Evolutionary conservation across 2,797 vertebrate species (phyloP).

Genomic region (Sebastolobus altivelis): DNA sequence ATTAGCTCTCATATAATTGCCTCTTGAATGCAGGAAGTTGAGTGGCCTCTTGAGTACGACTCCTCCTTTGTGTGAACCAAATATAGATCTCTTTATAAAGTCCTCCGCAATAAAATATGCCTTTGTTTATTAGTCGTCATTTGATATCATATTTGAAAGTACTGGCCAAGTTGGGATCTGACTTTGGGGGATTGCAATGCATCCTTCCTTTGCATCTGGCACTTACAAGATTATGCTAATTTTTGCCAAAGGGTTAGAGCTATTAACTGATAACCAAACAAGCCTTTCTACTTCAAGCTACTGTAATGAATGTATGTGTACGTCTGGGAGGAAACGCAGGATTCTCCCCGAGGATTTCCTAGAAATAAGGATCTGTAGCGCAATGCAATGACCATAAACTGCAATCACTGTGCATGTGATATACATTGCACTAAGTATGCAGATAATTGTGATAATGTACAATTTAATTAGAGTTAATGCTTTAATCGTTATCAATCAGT

Average conservation of each 20-base stretch:
- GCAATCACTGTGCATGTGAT: background rate
- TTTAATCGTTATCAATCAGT: background rate
- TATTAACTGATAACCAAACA: conserved; percentile 49
- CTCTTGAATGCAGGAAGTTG: conserved; percentile 45
- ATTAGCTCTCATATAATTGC: conserved; percentile 63
- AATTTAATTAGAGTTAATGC: background rate
- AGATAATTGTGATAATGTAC: background rate
- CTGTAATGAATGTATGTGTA: conserved; percentile 20
- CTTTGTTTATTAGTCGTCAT: conserved; percentile 45
- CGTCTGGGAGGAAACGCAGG: background rate
- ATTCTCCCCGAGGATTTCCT: background rate
- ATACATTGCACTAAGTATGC: background rate
- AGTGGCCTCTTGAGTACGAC: conserved; percentile 51
- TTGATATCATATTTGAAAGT: conserved; percentile 32
- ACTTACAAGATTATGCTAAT: conserved; percentile 41
- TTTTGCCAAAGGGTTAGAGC: conserved; percentile 21
- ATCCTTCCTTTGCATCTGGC: conserved; percentile 17
- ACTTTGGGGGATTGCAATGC: background rate
- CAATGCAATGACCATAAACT: background rate
- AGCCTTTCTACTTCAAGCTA: conserved; percentile 20
- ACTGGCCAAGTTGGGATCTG: background rate
- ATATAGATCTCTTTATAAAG: conserved; percentile 53
- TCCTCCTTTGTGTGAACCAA: conserved; percentile 48
- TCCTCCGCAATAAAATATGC: conserved; percentile 28
- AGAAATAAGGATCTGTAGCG: background rate